Evolutionary conservation across 2,888 invertebrate species (phyloP), one percentile per base, ranked within the genome.

Genomic region (Chamaedrilus cognettii): DNA sequence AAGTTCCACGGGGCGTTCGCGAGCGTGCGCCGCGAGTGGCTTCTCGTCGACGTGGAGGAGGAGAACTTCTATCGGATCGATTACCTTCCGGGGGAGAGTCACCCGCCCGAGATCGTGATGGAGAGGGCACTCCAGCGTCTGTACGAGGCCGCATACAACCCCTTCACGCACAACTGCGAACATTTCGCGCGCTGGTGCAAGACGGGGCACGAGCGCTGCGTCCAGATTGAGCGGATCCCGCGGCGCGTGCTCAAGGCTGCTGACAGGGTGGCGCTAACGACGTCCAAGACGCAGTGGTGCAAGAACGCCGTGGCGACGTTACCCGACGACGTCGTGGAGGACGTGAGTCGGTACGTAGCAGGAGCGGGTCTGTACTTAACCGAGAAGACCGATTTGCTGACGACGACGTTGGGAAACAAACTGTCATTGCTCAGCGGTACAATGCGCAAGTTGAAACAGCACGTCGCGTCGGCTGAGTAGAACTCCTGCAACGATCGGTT

Each of bases 181-280:
- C n/a, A n/a, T n/a, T n/a, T n/a, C n/a, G n/a, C n/a, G n/a, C n/a
- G 60, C 7, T 60, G 60, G 60, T 60, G 60, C 42, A 60, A 60
- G 60, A 42, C 60, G 26, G 60, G 60, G 19, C 26, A 60, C 2
- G 7, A 23, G 26, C 33, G 60, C 3, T 60, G 34, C 3, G 19
- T 34, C 35, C 60, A 60, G 26, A 35, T 60, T 28, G 60, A 60
- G 28, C 34, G 23, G 1, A 33, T 60, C 23, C 60, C 60, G 42
- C 34, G 23, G 7, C 60, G 60, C n/a, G 28, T 60, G 30, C 31
- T 5, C 26, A 23, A 60, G 5, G 60, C 60, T 11, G 28, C 60
- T 7, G 60, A 35, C 7, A 2, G n/a, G 1, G 26, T 60, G 49
- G 42, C 23, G 3, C 23, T 35, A 42, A 60, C 1, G 1, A 28